Percentiles rank a stretch among this genome's conserved stretches.
phyloP scores from a whole-genome alignment of 2,888 invertebrate species.

The Catonia carolina region DNA sequence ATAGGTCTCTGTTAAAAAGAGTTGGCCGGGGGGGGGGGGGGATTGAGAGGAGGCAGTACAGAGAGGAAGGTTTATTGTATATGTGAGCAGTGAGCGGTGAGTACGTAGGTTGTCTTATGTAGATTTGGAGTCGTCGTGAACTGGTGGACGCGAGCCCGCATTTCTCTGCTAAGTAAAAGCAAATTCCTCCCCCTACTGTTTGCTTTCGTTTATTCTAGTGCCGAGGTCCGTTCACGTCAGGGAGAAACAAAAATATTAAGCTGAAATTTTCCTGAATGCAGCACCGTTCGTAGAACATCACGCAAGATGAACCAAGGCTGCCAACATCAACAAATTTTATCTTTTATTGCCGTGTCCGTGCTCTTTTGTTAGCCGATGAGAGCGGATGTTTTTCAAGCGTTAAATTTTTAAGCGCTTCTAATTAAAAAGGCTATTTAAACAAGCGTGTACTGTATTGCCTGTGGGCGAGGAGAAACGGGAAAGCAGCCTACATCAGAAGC shows the following conservation, averaged over 20 bases:
- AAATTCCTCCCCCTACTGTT: conserved; percentile 6
- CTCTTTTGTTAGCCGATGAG: conserved; percentile 15
- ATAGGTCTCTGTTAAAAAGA: too few species aligned
- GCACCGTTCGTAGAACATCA: too few species aligned
- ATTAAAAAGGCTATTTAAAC: conserved; percentile 47
- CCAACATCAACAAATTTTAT: conserved; percentile 11
- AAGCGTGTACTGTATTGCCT: conserved; percentile 34
- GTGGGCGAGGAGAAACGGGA: too few species aligned
- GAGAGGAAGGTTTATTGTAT: too few species aligned
- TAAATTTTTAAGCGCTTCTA: conserved; percentile 47
- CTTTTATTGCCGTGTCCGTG: background rate
- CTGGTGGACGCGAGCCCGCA: too few species aligned
- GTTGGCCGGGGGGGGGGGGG: too few species aligned
- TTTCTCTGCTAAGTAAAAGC: conserved; percentile 7
- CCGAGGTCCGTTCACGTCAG: background rate
- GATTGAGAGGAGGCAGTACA: too few species aligned
- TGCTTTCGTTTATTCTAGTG: conserved; percentile 11
- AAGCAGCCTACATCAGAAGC: too few species aligned
- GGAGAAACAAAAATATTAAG: conserved; percentile 13
- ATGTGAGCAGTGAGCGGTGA: too few species aligned
- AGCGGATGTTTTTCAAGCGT: conserved; percentile 41
- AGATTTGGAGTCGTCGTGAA: too few species aligned
- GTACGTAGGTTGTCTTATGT: too few species aligned
- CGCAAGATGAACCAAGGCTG: conserved; percentile 1
- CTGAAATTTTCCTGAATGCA: too few species aligned